Conservation (phyloP, 2,797 vertebrate species). For the Valencia hispanica region DNA sequence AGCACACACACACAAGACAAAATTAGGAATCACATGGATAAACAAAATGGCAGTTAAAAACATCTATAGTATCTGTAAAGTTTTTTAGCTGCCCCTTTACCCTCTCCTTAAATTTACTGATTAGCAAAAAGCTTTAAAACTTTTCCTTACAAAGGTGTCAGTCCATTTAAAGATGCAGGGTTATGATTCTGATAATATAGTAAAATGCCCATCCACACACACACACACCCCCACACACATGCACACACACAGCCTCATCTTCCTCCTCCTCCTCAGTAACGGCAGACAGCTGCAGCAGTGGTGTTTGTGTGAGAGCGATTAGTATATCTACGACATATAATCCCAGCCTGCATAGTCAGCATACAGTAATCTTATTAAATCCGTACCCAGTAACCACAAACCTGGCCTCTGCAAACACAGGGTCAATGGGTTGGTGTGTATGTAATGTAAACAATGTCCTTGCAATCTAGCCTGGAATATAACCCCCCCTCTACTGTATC, state of each 20-base stretch:
- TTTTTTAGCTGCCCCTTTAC: not conserved
- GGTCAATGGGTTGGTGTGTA: constrained; percentile 34
- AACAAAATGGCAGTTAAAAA: not conserved
- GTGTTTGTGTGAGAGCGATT: constrained; percentile 69
- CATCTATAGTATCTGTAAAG: not conserved
- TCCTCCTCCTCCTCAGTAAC: constrained; percentile 22
- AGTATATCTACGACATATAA: constrained; percentile 65
- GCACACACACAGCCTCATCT: not conserved
- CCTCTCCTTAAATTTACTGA: not conserved
- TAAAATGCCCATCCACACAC: no score
- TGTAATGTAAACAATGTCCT: constrained; percentile 5
- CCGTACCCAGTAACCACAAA: constrained; percentile 63
- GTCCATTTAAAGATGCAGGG: no score
- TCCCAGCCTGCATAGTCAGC: constrained; percentile 75
- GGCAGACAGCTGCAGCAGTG: constrained; percentile 68
- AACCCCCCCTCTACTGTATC: not conserved
- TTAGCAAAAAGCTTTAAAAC: no score
- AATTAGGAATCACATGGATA: constrained; percentile 22
- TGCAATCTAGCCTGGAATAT: not conserved
- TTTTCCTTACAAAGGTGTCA: no score
- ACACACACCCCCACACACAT: constrained; percentile 17
- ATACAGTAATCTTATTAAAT: constrained; percentile 75
- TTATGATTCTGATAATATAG: no score
- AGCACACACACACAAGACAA: constrained; percentile 6
- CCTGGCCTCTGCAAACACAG: constrained; percentile 41